A percentile compares a stretch with the other conserved stretches of the same genome.
phyloP scores from a whole-genome alignment of 2,113 vertebrate species.

The Myrmecobius fasciatus region DNA sequence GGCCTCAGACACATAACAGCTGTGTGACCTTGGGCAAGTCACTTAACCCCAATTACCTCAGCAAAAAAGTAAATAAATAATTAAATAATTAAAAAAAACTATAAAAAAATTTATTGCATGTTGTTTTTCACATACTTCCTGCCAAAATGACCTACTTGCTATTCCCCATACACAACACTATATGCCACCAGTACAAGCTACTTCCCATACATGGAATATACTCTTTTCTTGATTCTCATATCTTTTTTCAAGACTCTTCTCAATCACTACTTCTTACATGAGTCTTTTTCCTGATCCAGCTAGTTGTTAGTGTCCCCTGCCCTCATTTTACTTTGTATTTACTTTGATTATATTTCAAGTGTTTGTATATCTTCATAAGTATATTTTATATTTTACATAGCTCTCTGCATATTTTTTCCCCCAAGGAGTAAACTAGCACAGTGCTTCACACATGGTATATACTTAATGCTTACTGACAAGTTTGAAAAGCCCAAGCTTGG shows the following conservation, averaged over 20 bases:
- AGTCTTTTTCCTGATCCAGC: neutral
- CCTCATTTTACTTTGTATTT: neutral
- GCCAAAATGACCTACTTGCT: neutral
- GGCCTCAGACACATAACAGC: no score
- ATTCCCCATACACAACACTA: neutral
- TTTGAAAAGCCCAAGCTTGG: neutral
- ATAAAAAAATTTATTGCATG: neutral
- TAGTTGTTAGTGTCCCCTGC: neutral
- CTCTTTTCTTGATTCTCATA: neutral
- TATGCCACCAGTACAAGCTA: no score
- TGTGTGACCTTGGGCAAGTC: no score
- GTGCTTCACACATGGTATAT: neutral
- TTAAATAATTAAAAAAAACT: no score
- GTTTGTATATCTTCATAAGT: neutral
- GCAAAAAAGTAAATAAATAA: no score
- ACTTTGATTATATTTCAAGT: neutral
- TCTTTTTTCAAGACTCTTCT: neutral
- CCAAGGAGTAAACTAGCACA: neutral
- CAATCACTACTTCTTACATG: neutral
- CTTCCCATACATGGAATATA: neutral
- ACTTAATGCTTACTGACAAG: neutral
- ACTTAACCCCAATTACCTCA: no score
- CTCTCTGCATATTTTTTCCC: neutral
- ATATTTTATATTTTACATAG: neutral
- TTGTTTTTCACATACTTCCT: neutral